Evolutionary conservation across 2,797 vertebrate genomes (phyloP), one percentile per base, ranked within the genome.

Genomic region (Acrossocheilus fasciatus): DNA sequence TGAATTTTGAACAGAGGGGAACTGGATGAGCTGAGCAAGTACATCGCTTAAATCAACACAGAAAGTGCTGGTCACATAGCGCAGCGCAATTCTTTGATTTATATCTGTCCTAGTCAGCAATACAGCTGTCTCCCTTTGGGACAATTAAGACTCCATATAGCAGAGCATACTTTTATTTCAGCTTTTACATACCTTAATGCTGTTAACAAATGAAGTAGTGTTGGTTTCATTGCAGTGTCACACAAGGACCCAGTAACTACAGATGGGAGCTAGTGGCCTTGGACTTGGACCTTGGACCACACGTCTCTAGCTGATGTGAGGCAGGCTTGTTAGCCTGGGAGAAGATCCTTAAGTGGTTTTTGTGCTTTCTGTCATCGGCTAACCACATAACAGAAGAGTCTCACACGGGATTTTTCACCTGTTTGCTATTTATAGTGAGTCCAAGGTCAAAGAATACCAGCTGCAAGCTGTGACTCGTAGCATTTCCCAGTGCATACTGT

Each of bases 341-440:
- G 82, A 88, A 84, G 88, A 81, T 85, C 85, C 73, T 87, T 88
- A 88, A 88, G 88, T 80, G 86, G 23, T 88, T 86, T 88, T 88
- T 86, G 70, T 87, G 81, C 85, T 80, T 87, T 80, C 83, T 81
- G 78, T 89, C 88, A 74, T 76, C 68, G 26, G 36, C 72, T 54
- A 88, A 85, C 89, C 84, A 75, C 86, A 83, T 88, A 89, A 86
- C 82, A 83, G 73, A 73, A 66, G 82, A 80, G 84, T 85, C 85
- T 87, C 89, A 87, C 87, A 30, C 52, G 70, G 86, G 88, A 89
- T 86, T 81, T 86, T 88, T 88, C 89, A 90, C 89, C 88, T 89
- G 89, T 76, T 73, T 15, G 45, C 88, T 90, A 90, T 90, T 88
- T 85, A 90, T 90, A 90, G 88, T 79, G 20, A 83, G 87, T 77